Percentiles rank a stretch among this genome's conserved stretches.
phyloP scores from a whole-genome alignment of 2,113 vertebrate species.

The Pterophyllum scalare region DNA sequence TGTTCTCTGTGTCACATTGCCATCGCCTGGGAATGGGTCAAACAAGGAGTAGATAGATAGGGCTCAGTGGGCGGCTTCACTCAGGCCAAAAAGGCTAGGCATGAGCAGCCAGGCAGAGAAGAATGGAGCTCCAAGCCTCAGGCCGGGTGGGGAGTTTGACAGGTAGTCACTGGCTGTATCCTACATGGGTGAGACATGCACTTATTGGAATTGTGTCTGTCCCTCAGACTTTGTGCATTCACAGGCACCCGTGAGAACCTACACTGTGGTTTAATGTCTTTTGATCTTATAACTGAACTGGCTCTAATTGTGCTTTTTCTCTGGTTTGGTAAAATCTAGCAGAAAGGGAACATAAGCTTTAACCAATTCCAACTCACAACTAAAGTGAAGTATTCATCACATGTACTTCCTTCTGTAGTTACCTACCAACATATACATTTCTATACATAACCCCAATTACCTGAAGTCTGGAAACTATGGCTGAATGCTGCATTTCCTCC shows the following conservation, averaged over 20 bases:
- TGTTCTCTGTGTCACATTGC: slow-evolving; percentile 61
- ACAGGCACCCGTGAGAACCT: slow-evolving; percentile 46
- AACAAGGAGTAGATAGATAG: slow-evolving; percentile 61
- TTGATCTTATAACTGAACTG: slow-evolving; percentile 80
- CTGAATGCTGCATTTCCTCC: not conserved
- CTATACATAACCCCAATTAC: too few relatives aligned
- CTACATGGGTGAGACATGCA: slow-evolving; percentile 47
- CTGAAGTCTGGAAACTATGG: not conserved
- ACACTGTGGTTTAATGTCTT: slow-evolving; percentile 26
- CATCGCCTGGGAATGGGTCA: slow-evolving; percentile 52
- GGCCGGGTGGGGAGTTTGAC: slow-evolving; percentile 50
- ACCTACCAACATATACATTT: slow-evolving; percentile 16
- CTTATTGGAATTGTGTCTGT: slow-evolving; percentile 70
- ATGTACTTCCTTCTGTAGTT: slow-evolving; percentile 6
- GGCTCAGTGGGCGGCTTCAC: slow-evolving; percentile 48
- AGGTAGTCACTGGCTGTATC: slow-evolving; percentile 51
- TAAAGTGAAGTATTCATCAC: slow-evolving; percentile 29
- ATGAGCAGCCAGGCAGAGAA: slow-evolving; percentile 58
- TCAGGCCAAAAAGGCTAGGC: slow-evolving; percentile 44
- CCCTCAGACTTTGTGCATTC: slow-evolving; percentile 81
- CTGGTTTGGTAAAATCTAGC: slow-evolving; percentile 63
- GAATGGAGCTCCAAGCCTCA: slow-evolving; percentile 19
- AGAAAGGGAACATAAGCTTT: slow-evolving; percentile 53
- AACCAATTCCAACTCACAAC: slow-evolving; percentile 19
- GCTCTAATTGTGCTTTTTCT: slow-evolving; percentile 62